Evolutionary conservation across 2,888 invertebrate species (phyloP), one percentile per base, ranked within the genome.

Genomic region (Ormyrus pomaceus): DNA sequence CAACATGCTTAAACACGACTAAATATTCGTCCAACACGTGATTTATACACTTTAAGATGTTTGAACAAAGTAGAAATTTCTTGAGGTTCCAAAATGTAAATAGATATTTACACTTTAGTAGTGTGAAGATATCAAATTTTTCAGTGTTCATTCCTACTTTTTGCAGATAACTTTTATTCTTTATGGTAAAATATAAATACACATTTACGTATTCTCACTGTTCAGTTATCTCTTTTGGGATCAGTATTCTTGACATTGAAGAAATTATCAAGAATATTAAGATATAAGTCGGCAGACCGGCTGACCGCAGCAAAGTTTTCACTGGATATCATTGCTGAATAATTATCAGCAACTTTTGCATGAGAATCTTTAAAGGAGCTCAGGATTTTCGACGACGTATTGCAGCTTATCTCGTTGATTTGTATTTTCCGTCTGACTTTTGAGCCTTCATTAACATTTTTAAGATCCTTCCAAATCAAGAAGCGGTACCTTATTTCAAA

Each of bases 211-310:
- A 50, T 61, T 61, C 13, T 68, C 45, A 68, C 75, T 45, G 19
- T 34, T 34, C 34, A 34, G 34, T 4, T n/a, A 50, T 9, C 13
- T 51, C 58, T 10, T 34, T 34, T 34, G 34, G 34, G 34, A 34
- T 34, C 10, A 70, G 71, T 13, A 45, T 50, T 65, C 45, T 62
- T 56, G 55, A 45, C 34, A 9, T 11, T 10, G 5, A 56, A 65
- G 50, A 73, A 62, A 7, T n/a, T 6, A 48, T 56, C 34, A 62
- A 65, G 19, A 77, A 62, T 5, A 62, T 50, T 13, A 61, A 59
- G 34, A 56, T 62, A 65, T 59, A 13, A 61, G 51, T 69, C 45
- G 73, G 74, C 80, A 82, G 79, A 77, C 71, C 77, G 77, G 82
- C 80, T 80, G 74, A 79, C 76, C 69, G 45, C 11, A 61, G 46